A percentile compares a stretch with the other conserved stretches of the same genome.
These are phyloP conservation scores for Spisula solida DNA, from an alignment of 2,888 invertebrate species.

Conservation along the genomic window DNA sequence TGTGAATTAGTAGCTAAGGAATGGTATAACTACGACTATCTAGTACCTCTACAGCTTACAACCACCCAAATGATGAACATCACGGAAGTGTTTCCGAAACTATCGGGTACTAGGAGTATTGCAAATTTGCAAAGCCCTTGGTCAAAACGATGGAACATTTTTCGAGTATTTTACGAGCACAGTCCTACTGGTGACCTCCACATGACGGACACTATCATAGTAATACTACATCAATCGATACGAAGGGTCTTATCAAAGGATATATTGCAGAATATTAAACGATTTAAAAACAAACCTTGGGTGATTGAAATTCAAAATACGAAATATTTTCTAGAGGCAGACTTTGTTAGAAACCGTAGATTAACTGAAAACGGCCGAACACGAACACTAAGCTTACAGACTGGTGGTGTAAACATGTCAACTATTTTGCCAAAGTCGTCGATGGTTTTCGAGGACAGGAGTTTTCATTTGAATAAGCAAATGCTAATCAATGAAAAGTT, in stretches of 20 bases:
- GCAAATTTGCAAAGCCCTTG: neutral
- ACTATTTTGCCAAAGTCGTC: neutral
- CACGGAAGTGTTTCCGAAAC: neutral
- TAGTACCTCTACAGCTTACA: neutral
- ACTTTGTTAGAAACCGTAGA: neutral
- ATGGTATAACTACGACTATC: neutral
- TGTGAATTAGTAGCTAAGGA: neutral
- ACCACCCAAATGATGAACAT: neutral
- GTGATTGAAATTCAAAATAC: neutral
- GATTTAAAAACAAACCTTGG: neutral
- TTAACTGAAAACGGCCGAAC: neutral
- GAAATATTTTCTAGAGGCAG: neutral
- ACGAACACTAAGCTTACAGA: neutral
- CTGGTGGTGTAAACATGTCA: neutral
- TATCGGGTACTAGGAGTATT: neutral
- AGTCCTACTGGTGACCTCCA: neutral
- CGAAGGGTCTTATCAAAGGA: neutral
- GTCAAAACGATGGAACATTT: neutral
- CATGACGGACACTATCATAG: neutral
- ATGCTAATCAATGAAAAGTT: neutral
- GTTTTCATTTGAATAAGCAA: neutral
- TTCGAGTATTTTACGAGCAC: neutral
- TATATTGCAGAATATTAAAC: neutral
- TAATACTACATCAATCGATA: neutral
- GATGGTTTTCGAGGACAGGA: neutral